Conservation (phyloP, 2,113 vertebrate species). For the Anguilla rostrata region DNA sequence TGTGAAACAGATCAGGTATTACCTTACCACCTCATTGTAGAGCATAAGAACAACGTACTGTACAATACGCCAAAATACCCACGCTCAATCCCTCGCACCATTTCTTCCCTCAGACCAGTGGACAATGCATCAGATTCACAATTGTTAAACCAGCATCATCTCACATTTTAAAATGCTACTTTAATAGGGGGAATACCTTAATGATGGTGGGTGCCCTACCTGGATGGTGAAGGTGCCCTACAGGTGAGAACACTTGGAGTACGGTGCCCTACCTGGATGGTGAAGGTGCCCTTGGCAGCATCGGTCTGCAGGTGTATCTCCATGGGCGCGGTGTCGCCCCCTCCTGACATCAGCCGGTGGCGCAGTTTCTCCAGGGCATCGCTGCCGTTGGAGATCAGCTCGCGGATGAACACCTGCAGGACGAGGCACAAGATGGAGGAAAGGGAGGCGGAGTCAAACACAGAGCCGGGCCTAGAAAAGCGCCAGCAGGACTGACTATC, state of each 20-base stretch:
- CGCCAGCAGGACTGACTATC: too few species aligned
- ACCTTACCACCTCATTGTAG: too few species aligned
- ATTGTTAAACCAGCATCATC: too few species aligned
- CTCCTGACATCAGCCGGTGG: constrained; percentile 75
- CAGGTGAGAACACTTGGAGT: not conserved
- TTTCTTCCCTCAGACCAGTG: too few species aligned
- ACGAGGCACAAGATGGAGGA: not conserved
- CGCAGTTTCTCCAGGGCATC: constrained; percentile 94
- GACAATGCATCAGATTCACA: too few species aligned
- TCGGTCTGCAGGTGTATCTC: constrained; percentile 94
- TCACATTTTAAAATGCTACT: too few species aligned
- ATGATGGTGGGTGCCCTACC: not conserved
- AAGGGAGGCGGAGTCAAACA: not conserved
- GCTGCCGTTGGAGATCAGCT: constrained; percentile 92
- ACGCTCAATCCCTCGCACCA: too few species aligned
- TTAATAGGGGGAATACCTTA: too few species aligned
- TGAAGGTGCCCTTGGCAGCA: constrained; percentile 79
- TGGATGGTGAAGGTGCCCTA: not conserved
- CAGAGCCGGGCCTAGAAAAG: not conserved
- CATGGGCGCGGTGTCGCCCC: constrained; percentile 77
- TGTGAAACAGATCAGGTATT: too few species aligned
- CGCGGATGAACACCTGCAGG: constrained; percentile 90
- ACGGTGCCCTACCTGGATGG: constrained; percentile 81
- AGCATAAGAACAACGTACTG: too few species aligned
- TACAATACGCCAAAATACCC: too few species aligned